Conservation (phyloP, 2,797 vertebrate genomes). For the Crocodylus rhombifer region DNA sequence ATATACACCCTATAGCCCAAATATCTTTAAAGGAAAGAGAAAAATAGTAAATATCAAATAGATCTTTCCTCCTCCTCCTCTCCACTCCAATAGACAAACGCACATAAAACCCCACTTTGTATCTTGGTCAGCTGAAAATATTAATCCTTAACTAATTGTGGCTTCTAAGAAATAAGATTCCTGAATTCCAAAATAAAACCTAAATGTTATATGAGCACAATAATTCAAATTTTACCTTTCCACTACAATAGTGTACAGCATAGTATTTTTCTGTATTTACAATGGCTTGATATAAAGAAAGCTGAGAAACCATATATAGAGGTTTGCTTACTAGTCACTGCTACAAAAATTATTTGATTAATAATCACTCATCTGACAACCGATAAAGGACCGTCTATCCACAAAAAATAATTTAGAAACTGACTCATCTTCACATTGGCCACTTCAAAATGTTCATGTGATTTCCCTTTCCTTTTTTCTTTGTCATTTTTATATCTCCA, state of each 20-base stretch:
- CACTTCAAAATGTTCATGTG: background rate
- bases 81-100: background rate
- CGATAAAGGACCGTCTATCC: background rate
- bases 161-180: background rate
- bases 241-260: background rate
- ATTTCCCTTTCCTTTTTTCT: background rate
- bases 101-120: background rate
- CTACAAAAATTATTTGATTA: background rate
- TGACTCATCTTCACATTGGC: background rate
- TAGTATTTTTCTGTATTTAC: constrained; percentile 14
- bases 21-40: constrained; percentile 90
- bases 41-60: constrained; percentile 74
- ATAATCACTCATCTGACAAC: background rate
- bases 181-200: background rate
- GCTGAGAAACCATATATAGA: background rate
- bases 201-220: background rate
- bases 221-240: constrained; percentile 4
- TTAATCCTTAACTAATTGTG: constrained; percentile 45
- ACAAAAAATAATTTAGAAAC: background rate
- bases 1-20: constrained; percentile 99
- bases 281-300: background rate
- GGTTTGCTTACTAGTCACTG: background rate
- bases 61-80: constrained; percentile 62
- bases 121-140: background rate
- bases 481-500: background rate